A percentile compares a stretch with the other conserved stretches of the same genome.
Evolutionary conservation across 2,888 invertebrate species (phyloP).

Genomic region (Synergus itoensis): DNA sequence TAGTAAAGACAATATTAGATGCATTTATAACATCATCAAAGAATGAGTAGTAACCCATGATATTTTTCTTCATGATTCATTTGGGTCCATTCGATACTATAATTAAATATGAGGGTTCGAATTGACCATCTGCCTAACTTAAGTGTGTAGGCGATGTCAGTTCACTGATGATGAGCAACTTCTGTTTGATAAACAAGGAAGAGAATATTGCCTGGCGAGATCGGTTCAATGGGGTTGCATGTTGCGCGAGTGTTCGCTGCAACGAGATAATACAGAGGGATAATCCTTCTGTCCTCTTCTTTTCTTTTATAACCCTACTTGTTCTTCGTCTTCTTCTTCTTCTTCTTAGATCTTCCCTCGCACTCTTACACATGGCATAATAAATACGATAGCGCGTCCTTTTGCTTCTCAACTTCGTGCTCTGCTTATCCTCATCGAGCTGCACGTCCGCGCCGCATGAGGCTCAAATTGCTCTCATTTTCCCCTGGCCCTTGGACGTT

Average conservation of each 20-base stretch:
- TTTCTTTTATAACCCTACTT: conserved; percentile 43
- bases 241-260: background rate
- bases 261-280: conserved; percentile 34
- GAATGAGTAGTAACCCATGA: background rate
- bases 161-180: background rate
- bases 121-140: background rate
- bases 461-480: conserved; percentile 67
- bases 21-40: background rate
- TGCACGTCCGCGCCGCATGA: conserved; percentile 58
- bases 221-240: conserved; percentile 3
- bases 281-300: conserved; percentile 47
- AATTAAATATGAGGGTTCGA: background rate
- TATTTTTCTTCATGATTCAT: background rate
- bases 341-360: conserved; percentile 44
- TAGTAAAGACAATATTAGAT: too few species aligned
- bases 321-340: too few species aligned
- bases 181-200: background rate
- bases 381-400: conserved; percentile 62
- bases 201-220: background rate
- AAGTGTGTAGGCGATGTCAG: background rate
- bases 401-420: conserved; percentile 55
- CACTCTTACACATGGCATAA: conserved; percentile 57
- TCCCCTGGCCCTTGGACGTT: conserved; percentile 51
- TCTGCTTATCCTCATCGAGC: conserved; percentile 54
- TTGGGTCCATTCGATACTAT: background rate